A percentile compares a stretch with the other conserved stretches of the same genome.
phyloP scores from a whole-genome alignment of 1,140 invertebrate genomes.

The Procambarus virginalis region DNA sequence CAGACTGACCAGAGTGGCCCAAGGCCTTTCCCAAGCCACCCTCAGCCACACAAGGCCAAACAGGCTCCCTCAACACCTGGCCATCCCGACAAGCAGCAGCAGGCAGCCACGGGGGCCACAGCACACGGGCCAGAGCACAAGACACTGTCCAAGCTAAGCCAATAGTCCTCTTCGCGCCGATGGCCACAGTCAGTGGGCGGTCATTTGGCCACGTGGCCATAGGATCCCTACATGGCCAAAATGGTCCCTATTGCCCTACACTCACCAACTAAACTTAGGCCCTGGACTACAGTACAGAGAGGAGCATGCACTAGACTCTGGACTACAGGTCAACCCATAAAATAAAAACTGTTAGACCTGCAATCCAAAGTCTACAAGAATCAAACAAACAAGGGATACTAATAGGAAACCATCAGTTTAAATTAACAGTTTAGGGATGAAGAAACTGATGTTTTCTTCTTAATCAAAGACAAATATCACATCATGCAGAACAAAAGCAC shows the following conservation, averaged over 20 bases:
- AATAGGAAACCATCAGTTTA: constrained; percentile 51
- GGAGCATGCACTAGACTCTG: constrained; percentile 55
- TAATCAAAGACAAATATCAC: constrained; percentile 54
- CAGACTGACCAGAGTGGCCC: constrained; percentile 25
- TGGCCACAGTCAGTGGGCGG: constrained; percentile 25
- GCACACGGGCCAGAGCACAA: constrained; percentile 46
- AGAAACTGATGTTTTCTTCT: constrained; percentile 49
- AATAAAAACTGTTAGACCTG: constrained; percentile 32
- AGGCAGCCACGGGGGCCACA: constrained; percentile 36
- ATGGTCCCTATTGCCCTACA: constrained; percentile 44
- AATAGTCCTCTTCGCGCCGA: constrained; percentile 27
- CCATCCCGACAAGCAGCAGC: constrained; percentile 55
- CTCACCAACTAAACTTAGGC: constrained; percentile 43
- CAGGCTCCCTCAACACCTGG: constrained; percentile 32
- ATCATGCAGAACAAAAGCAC: constrained; percentile 47
- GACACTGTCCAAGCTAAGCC: constrained; percentile 58
- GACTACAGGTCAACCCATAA: constrained; percentile 24
- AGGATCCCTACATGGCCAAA: constrained; percentile 32
- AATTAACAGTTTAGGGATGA: constrained; percentile 17
- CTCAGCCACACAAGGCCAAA: constrained; percentile 46
- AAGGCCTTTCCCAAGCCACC: constrained; percentile 44
- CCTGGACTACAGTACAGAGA: constrained; percentile 59
- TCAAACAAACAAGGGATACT: constrained; percentile 47
- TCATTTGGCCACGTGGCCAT: constrained; percentile 49
- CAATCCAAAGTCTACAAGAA: constrained; percentile 37